Evolutionary conservation across 2,113 vertebrate species (phyloP).

Genomic region (Tragelaphus buxtoni): DNA sequence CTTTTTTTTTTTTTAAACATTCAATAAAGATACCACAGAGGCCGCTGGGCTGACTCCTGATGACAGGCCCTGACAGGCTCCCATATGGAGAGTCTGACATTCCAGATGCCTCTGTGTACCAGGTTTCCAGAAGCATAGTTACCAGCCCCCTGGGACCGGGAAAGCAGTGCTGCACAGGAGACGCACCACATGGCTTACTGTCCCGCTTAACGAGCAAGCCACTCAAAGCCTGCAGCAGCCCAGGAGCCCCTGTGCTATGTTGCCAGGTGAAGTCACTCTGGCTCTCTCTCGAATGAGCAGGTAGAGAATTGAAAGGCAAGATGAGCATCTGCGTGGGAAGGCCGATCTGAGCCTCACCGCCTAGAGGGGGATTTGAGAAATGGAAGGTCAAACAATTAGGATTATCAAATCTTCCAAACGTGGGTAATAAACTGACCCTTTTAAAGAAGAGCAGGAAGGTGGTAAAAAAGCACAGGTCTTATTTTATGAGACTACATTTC

Average conservation of each 20-base stretch:
- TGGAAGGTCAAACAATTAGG: background rate
- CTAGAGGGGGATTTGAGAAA: background rate
- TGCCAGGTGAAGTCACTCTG: background rate
- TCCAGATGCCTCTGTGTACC: slow-evolving; percentile 67
- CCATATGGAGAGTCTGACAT: slow-evolving; percentile 67
- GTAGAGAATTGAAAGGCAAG: background rate
- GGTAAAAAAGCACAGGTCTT: background rate
- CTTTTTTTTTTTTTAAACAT: background rate
- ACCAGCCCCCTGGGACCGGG: slow-evolving; percentile 33
- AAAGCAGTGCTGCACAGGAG: background rate
- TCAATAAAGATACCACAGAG: slow-evolving; percentile 35
- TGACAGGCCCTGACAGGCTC: slow-evolving; percentile 47
- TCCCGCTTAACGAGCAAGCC: background rate
- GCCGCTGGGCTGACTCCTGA: background rate
- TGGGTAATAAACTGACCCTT: background rate
- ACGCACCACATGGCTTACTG: background rate
- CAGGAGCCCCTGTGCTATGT: rapidly evolving
- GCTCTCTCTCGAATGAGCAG: background rate
- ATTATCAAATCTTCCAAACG: background rate
- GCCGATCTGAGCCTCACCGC: background rate
- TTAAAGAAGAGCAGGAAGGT: background rate
- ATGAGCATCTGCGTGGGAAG: background rate
- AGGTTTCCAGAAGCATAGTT: slow-evolving; percentile 51
- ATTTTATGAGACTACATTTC: background rate
- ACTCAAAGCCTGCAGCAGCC: background rate